These are phyloP conservation scores for Zosterops borbonicus DNA, from an alignment of 2,113 vertebrate genomes.

Conservation along the genomic window DNA sequence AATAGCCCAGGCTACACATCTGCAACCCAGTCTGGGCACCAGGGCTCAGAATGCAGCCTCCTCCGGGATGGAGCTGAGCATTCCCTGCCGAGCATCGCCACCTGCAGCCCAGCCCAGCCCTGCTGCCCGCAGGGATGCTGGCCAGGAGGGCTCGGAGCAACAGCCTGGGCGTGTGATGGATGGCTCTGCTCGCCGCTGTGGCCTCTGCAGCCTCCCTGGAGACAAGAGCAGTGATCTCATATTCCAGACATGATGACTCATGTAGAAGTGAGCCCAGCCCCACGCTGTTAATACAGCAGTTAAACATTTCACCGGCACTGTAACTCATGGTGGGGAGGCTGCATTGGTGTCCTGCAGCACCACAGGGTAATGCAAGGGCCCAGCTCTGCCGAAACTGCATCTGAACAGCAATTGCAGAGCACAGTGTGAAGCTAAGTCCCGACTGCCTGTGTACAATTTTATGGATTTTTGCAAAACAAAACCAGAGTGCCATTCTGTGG, in stretches of 20 bases:
- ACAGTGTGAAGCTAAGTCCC: background rate
- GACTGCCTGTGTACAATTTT: rapidly evolving
- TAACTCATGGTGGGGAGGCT: rapidly evolving
- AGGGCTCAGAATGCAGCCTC: background rate
- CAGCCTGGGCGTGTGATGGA: background rate
- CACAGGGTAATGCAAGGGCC: background rate
- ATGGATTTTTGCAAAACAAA: background rate
- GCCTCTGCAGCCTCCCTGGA: background rate
- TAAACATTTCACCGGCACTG: background rate
- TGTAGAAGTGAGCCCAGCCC: background rate
- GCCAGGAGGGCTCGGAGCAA: background rate
- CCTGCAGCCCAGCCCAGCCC: background rate
- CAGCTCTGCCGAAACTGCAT: background rate
- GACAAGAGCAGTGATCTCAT: background rate
- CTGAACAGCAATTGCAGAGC: rapidly evolving
- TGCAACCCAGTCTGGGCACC: background rate
- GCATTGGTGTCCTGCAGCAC: background rate
- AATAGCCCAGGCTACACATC: too few species aligned
- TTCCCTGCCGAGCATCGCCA: background rate
- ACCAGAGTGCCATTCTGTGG: background rate
- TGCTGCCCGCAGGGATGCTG: background rate
- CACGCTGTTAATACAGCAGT: rapidly evolving
- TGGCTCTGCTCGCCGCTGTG: background rate
- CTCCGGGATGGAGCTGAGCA: background rate
- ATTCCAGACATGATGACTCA: background rate